A percentile compares a stretch with the other conserved stretches of the same genome.
These are phyloP conservation scores for Streblospio benedicti DNA, from an alignment of 1,140 invertebrate genomes.

Conservation along the genomic window DNA sequence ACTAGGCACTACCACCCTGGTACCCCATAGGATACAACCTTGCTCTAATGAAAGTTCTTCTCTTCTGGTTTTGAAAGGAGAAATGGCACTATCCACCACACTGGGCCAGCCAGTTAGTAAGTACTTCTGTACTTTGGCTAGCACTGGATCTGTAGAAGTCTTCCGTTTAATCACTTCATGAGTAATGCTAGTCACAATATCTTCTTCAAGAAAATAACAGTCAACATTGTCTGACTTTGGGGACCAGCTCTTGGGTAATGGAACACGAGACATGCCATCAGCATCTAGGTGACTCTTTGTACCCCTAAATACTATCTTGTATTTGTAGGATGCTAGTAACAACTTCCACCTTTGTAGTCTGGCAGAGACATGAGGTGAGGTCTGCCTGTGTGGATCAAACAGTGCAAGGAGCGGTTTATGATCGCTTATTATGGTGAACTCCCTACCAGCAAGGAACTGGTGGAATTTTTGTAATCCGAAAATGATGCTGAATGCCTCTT, in stretches of 20 bases:
- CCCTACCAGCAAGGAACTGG: conserved; percentile 43
- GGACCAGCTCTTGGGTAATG: too few species aligned
- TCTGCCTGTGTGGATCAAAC: conserved; percentile 33
- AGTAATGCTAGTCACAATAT: not conserved
- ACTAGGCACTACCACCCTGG: conserved; percentile 1
- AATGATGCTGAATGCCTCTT: conserved; percentile 49
- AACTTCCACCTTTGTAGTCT: conserved; percentile 40
- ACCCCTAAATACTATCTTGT: conserved; percentile 30
- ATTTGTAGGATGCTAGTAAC: conserved; percentile 35
- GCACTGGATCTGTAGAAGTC: not conserved
- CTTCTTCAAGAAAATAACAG: not conserved
- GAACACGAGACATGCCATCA: conserved; percentile 25
- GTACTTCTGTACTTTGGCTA: not conserved
- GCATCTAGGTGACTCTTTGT: conserved; percentile 27
- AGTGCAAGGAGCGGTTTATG: conserved; percentile 47
- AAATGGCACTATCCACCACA: not conserved
- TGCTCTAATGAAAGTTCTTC: conserved; percentile 1
- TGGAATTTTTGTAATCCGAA: conserved; percentile 45
- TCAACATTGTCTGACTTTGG: not conserved
- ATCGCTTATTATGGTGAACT: conserved; percentile 48
- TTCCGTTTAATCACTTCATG: not conserved
- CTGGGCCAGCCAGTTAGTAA: not conserved
- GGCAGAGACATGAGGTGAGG: conserved; percentile 19
- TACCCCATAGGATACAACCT: conserved; percentile 8
- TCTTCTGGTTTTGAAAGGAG: not conserved